Evolutionary conservation across 2,113 vertebrate genomes (phyloP), one percentile per base, ranked within the genome.

Genomic region (Phylloscopus trochilus): DNA sequence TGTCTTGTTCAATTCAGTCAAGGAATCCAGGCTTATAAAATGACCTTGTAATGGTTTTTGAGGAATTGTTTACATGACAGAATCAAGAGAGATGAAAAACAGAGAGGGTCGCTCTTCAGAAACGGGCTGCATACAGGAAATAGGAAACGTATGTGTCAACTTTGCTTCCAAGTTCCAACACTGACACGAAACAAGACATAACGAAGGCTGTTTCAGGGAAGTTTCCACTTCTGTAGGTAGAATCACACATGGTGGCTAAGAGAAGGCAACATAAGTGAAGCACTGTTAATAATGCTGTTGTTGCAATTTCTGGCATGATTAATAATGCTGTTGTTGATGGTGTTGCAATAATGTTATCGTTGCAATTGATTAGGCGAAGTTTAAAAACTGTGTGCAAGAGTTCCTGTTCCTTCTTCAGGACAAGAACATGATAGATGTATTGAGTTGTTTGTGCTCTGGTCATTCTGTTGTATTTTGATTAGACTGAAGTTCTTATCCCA

Each of bases 31-130:
- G 58, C 52, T 89, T 89, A 78, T 83, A 63, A 88, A 75, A 74
- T 73, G 62, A 86, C 94, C 84, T 91, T 87, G 91, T 95, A 95
- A 92, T 79, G 92, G 67, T 31, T 94, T 96, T 95, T 90, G 67
- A 95, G 90, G 82, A 93, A 84, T 93, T 95, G 77, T 95, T 96
- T 94, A 92, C 43, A 75, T 58, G 69, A 85, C 67, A 92, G 59
- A 89, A 89, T 89, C 44, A 43, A 84, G 67, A 95, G 46, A 91
- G 64, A 93, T 84, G 66, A 78, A 79, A 93, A 77, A 85, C 81
- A 94, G 76, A 95, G 91, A 94, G 83, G 39, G 47, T 84, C 37
- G 18, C 22, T 67, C 46, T 93, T 95, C 39, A 93, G 89, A 92
- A 93, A 93, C 7, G 10, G 51, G 59, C 56, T 83, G 66, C 92